Evolutionary conservation across 2,888 invertebrate species (phyloP), one percentile per base, ranked within the genome.

Genomic region (Phortica magna): DNA sequence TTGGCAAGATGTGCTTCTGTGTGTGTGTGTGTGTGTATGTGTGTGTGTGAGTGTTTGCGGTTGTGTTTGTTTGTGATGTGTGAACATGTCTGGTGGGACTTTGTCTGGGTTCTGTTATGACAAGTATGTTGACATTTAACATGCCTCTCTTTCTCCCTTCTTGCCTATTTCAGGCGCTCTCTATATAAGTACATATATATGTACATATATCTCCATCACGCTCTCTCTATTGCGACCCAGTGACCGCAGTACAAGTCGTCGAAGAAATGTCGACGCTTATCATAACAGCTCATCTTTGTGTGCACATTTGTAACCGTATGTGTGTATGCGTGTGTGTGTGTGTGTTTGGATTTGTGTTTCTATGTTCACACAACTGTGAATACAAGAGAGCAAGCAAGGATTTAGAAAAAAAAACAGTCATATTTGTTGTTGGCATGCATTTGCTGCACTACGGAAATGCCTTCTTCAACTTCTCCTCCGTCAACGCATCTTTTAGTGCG

Each of bases 111-210:
- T 53, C 10, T 53, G 70, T 70, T 55, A 71, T 71, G 70, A 71
- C 53, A 71, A 67, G 59, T 43, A 42, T 68, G 74, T 7, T 75
- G 74, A 68, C 74, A 75, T 75, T 75, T 68, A 68, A 68, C 57
- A 57, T 42, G 55, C 12, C 68, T n/a, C 48, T 1, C 31, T 31
- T 31, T 31, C 31, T 31, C 31, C 5, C 31, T 31, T n/a, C n/a
- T n/a, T n/a, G n/a, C n/a, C n/a, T n/a, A n/a, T n/a, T n/a, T n/a
- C n/a, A n/a, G n/a, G n/a, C n/a, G n/a, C 31, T 31, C 5, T 31
- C 31, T 31, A 31, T 31, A 31, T 31, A 4, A 2, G 5, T 31
- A 31, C 31, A 31, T 31, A 31, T 31, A 31, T 31, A n/a, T n/a
- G n/a, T n/a, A n/a, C n/a, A n/a, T n/a, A n/a, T n/a, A n/a, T n/a